Evolutionary conservation across 2,113 vertebrate species (phyloP), one percentile per base, ranked within the genome.

Genomic region (Hippocampus barbouri): DNA sequence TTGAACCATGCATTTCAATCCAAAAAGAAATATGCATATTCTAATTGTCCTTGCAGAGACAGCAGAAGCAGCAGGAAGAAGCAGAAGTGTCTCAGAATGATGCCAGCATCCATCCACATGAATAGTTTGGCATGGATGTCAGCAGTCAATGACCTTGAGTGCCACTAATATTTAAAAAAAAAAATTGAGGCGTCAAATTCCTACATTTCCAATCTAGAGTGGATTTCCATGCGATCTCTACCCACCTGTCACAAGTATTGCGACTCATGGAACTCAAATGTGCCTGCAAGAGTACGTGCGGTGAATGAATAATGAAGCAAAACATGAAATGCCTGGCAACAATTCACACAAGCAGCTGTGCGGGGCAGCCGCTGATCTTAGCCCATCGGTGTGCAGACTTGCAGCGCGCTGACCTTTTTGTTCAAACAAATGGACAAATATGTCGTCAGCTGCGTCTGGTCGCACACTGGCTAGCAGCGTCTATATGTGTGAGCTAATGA

Each of bases 351-450:
- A 61, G 59, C 27, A 61, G 27, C 27, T 60, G 57, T 7, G 12
- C 57, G 2, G 25, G 27, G 12, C 12, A 30, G 6, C 25, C 57
- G 25, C 25, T 25, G 25, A 25, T 21, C 70, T 64, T 47, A 23
- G 71, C 77, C 66, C 73, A 40, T 45, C 5, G 66, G 5, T 57
- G 38, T 23, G 65, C 16, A 66, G 59, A 66, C 18, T 0, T 61
- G 34, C n/a, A 4, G 51, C 34, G 77, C 67, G 23, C 3, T 77
- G 73, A 84, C 81, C 76, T 82, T 87, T 84, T 43, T 53, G 27
- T 61, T 61, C 20, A 14, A 61, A 5, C 34, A 60, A 60, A 4
- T 51, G 9, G 45, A 53, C 34, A 53, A 1, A 71, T 68, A 16
- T 56, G 68, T 56, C 23, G 25, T 41, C 75, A 72, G 59, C 12